Evolutionary conservation across 2,113 vertebrate species (phyloP).

Genomic region (Lethenteron camtschaticum): DNA sequence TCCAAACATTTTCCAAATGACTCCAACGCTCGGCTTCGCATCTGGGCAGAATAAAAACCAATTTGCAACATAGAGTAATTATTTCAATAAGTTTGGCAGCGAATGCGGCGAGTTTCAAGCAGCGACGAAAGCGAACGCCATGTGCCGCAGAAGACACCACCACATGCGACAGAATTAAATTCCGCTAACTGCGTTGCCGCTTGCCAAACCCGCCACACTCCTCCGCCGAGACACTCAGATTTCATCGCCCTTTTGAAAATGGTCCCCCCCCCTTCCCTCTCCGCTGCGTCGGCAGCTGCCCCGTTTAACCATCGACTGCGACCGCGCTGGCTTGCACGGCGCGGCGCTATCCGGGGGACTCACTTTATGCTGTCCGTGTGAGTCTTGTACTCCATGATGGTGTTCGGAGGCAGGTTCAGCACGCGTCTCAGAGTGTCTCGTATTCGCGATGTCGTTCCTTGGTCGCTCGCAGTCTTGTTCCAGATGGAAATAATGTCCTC

Average conservation of each 20-base stretch:
- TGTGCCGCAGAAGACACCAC: too few relatives aligned
- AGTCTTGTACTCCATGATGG: constrained; percentile 54
- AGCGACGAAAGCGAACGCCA: too few relatives aligned
- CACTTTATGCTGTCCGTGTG: constrained; percentile 60
- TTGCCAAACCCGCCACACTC: constrained; percentile 13
- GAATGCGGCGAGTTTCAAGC: too few relatives aligned
- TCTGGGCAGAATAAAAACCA: too few relatives aligned
- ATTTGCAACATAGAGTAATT: too few relatives aligned
- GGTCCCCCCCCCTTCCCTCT: not conserved
- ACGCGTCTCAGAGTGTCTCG: constrained; percentile 40
- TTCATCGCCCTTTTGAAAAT: constrained; percentile 11
- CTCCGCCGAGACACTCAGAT: constrained; percentile 8
- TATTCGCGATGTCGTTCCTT: constrained; percentile 44
- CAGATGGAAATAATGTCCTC: constrained; percentile 53
- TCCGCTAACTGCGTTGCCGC: constrained; percentile 17
- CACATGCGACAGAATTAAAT: not conserved
- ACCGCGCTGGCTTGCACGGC: constrained; percentile 13
- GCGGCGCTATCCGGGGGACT: constrained; percentile 15
- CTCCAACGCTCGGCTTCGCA: too few relatives aligned
- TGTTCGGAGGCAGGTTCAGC: constrained; percentile 53
- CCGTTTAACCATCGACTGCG: constrained; percentile 10
- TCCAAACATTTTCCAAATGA: too few relatives aligned
- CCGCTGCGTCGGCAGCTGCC: constrained; percentile 9
- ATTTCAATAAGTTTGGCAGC: too few relatives aligned
- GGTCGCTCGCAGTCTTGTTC: constrained; percentile 55